Evolutionary conservation across 2,797 vertebrate species (phyloP), one percentile per base, ranked within the genome.

Genomic region (Podarcis lilfordi): DNA sequence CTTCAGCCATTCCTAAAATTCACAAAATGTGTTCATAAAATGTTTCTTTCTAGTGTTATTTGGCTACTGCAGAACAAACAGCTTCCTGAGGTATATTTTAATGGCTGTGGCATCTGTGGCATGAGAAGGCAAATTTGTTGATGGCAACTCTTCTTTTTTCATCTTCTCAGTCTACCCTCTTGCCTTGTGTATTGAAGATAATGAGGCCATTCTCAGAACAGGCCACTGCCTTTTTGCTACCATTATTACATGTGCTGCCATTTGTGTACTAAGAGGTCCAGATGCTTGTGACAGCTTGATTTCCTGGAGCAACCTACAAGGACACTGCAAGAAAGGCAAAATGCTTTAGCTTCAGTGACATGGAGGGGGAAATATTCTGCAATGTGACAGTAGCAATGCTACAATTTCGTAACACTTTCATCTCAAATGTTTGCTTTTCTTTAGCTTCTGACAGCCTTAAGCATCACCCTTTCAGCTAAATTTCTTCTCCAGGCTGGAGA

Each of bases 221-320:
- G 64, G 61, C 29, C 75, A 61, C 1, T 32, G 2, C 8, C 89
- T 68, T 88, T 21, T 80, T 69, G 61, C 40, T 85, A 80, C 80
- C n/a, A 0, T 84, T 90, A 93, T 86, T 84, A 87, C 91, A 91
- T 82, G 83, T 0, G 0, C 68, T 87, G 50, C 72, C 40, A 40
- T 93, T 91, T 84, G 86, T 64, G 82, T 89, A 69, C 59, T 80
- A 77, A 92, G 74, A 69, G 88, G 92, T 82, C 91, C 90, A 91
- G 93, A 91, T 93, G 92, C 91, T 86, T 87, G 82, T 83, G 74
- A 3, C 88, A 94, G 86, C 90, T 92, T 89, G 87, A 86, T 89
- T 88, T 93, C 90, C 92, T 86, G 19, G 83, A 92, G 87, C 61
- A 83, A 4, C 80, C 88, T 72, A 32, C 40, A 85, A 84, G 84